Evolutionary conservation across 1,140 invertebrate genomes (phyloP), one percentile per base, ranked within the genome.

Genomic region (Bombus soroeensis): DNA sequence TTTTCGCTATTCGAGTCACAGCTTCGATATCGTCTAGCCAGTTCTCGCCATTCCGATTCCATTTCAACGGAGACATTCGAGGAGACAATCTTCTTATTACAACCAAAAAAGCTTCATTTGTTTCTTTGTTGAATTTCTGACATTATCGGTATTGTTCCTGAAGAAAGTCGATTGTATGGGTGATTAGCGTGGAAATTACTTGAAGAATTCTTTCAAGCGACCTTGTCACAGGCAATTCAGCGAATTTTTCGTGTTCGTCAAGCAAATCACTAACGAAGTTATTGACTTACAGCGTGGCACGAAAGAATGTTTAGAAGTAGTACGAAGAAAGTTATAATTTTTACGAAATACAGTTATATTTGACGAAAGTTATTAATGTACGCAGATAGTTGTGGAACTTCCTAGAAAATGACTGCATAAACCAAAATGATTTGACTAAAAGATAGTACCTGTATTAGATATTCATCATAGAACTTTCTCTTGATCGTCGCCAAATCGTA

Each of bases 11-110:
- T 68, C 9, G 6, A 37, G 22, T 25, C 18, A 12, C 34, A 37
- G 34, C 37, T 25, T 77, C 37, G 75, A 77, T 62, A 77, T 77
- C 62, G 8, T 62, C 37, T 28, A 76, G 34, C 53, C 34, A 28
- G 25, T 41, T 57, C 59, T 13, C 53, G 8, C 28, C 6, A 18
- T n/a, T 62, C 53, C 12, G n/a, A n/a, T 62, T 13, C 15, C 15
- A 62, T 41, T n/a, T n/a, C 25, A 1, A 39, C 37, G 5, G 25
- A 13, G 47, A 59, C 28, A 28, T 15, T 53, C 34, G 25, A 28
- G 3, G 18, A 22, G 41, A 22, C 15, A 47, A 53, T 34, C 18
- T 74, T 34, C 28, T n/a, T 37, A 18, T 4, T 12, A 22, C n/a
- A 9, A n/a, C 18, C n/a, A 12, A 15, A 6, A 28, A 15, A 32